phyloP scores from a whole-genome alignment of 2,888 invertebrate species.

The Sepiola atlantica region DNA sequence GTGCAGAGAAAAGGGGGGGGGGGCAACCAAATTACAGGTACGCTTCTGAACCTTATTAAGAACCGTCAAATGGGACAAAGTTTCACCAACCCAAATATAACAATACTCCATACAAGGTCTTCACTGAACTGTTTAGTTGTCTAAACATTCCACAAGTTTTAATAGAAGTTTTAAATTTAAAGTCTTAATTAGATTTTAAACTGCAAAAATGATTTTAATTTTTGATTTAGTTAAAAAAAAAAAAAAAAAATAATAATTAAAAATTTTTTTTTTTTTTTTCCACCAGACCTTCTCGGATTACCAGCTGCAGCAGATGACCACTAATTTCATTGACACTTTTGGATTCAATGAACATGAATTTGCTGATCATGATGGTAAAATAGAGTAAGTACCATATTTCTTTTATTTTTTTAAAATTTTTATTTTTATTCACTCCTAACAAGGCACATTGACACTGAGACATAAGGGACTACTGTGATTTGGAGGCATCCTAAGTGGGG shows the following conservation, averaged over 20 bases:
- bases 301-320: constrained; percentile 80
- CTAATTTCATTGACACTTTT: constrained; percentile 80
- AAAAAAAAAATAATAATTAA: no score
- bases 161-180: no score
- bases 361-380: constrained; percentile 78
- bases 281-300: constrained; percentile 79
- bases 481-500: no score
- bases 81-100: no score
- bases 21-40: no score
- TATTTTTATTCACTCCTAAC: no score
- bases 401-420: background rate
- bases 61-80: no score
- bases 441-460: no score
- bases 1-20: no score
- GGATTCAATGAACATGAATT: constrained; percentile 81
- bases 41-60: no score
- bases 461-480: no score
- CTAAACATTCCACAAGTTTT: background rate
- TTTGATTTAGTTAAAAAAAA: background rate
- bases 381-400: constrained; percentile 69
- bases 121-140: background rate
- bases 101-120: background rate
- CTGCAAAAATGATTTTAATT: background rate
- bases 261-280: constrained; percentile 56
- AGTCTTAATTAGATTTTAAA: no score